Conservation (phyloP, 1,140 invertebrate genomes). For the Cotesia chilonis region DNA sequence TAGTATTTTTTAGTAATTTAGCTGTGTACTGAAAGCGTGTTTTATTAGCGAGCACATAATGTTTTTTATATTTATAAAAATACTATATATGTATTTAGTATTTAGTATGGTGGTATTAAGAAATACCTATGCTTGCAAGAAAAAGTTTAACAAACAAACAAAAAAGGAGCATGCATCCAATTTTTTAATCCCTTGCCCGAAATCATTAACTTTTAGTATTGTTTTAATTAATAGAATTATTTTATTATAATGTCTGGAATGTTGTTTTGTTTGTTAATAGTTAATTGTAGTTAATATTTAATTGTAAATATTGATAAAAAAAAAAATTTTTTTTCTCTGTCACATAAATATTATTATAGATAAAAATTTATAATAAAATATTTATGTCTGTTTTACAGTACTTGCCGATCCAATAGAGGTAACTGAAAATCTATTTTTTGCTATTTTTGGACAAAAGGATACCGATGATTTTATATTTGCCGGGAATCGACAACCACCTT, state of each 20-base stretch:
- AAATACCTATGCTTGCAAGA: constrained; percentile 23
- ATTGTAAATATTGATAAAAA: neutral
- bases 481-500: constrained; percentile 70
- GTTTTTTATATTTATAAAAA: neutral
- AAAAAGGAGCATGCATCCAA: no score
- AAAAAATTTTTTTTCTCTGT: neutral
- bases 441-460: constrained; percentile 96
- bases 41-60: constrained; percentile 13
- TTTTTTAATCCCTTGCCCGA: no score
- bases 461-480: constrained; percentile 77
- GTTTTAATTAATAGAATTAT: neutral
- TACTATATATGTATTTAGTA: neutral
- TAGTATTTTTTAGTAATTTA: constrained; percentile 3
- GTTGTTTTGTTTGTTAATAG: neutral
- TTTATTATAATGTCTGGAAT: neutral
- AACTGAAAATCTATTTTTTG: constrained; percentile 98
- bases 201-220: neutral
- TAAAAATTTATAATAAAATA: neutral
- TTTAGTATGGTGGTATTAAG: constrained; percentile 23
- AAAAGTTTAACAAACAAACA: neutral
- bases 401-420: constrained; percentile 87
- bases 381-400: constrained; percentile 72
- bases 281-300: neutral
- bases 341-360: neutral
- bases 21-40: neutral